Conservation (phyloP, 2,797 vertebrate species). For the Sebastes matsubarae region DNA sequence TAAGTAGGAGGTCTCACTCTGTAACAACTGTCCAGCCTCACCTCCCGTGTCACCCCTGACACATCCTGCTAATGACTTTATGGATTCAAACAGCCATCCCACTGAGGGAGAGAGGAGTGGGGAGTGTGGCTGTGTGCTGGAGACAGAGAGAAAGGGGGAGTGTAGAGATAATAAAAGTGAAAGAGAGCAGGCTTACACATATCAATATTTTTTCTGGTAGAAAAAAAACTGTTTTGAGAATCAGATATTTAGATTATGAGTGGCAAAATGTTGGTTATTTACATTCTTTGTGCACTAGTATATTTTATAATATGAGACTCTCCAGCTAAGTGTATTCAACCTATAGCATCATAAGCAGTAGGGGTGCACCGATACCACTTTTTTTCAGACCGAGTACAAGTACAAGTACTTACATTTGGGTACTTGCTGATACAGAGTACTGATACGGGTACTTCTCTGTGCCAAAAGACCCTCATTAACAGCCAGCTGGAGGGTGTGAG, state of each 20-base stretch:
- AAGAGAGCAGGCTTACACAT: neutral
- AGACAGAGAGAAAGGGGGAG: neutral
- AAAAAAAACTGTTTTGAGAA: neutral
- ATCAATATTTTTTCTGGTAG: neutral
- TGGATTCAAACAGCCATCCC: conserved; percentile 28
- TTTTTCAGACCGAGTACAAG: too few species aligned
- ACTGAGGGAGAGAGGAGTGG: neutral
- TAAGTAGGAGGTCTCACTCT: conserved; percentile 49
- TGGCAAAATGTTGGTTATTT: neutral
- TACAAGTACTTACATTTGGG: too few species aligned
- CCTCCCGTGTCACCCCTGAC: conserved; percentile 13
- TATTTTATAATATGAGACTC: neutral
- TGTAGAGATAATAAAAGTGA: neutral
- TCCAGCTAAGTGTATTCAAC: neutral
- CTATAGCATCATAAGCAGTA: neutral
- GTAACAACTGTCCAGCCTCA: conserved; percentile 28
- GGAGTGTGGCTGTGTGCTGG: neutral
- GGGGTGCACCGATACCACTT: too few species aligned
- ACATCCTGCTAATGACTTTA: conserved; percentile 65
- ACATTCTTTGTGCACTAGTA: neutral
- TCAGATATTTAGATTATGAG: neutral
- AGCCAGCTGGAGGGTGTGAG: too few species aligned
- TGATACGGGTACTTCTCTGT: too few species aligned
- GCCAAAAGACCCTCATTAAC: too few species aligned
- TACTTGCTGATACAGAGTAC: too few species aligned